These are phyloP conservation scores for Okamejei kenojei DNA, from an alignment of 2,797 vertebrate genomes.

Conservation along the genomic window DNA sequence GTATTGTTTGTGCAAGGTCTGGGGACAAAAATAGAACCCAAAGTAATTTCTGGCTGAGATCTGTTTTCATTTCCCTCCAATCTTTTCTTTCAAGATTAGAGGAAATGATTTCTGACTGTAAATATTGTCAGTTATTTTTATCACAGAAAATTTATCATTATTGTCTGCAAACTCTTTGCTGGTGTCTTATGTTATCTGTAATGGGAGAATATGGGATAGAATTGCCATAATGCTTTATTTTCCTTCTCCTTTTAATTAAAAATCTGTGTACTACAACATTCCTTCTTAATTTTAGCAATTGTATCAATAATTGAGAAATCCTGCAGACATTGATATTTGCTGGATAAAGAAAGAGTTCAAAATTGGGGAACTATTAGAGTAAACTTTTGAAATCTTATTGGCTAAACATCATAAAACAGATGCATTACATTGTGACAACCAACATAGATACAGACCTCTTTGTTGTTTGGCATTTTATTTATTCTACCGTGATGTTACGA, in stretches of 20 bases:
- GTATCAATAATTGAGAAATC: not conserved
- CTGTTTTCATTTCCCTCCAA: not conserved
- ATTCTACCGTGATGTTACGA: not conserved
- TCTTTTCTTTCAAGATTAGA: not conserved
- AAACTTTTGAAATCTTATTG: not conserved
- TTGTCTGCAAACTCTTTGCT: not conserved
- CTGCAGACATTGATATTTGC: not conserved
- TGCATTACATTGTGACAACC: not conserved
- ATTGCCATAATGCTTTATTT: not conserved
- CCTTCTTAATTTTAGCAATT: not conserved
- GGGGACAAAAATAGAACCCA: constrained; percentile 36
- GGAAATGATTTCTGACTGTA: constrained; percentile 14
- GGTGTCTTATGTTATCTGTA: not conserved
- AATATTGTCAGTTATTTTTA: constrained; percentile 31
- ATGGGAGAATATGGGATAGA: not conserved
- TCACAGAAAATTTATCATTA: not conserved
- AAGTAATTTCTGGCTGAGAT: constrained; percentile 23
- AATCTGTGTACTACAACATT: no score
- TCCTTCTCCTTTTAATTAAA: not conserved
- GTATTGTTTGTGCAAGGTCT: constrained; percentile 32
- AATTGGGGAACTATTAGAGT: not conserved
- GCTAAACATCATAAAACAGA: not conserved
- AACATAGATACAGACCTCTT: constrained; percentile 15
- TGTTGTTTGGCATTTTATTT: not conserved
- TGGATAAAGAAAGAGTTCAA: not conserved